Conservation (phyloP, 2,888 invertebrate species). For the Ophraella communa region DNA sequence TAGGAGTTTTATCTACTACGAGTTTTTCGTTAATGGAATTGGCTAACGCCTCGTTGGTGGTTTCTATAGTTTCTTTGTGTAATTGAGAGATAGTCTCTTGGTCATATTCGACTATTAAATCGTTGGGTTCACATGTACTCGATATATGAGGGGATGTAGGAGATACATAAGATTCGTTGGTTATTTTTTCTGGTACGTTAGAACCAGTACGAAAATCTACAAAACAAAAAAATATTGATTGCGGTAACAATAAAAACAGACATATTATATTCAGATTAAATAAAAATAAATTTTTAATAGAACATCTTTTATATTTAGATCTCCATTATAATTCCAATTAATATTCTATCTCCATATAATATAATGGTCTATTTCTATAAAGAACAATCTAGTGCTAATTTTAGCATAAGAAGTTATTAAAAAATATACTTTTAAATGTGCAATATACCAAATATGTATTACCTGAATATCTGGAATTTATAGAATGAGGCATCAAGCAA, state of each 20-base stretch:
- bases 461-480: neutral
- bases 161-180: slow-evolving; percentile 6
- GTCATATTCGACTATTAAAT: neutral
- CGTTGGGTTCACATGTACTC: slow-evolving; percentile 15
- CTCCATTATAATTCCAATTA: too few species aligned
- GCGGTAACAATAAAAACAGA: too few species aligned
- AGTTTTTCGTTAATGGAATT: neutral
- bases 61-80: neutral
- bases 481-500: neutral
- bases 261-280: too few species aligned
- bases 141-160: slow-evolving; percentile 26
- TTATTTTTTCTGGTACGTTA: neutral
- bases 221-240: neutral
- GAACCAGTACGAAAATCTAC: neutral
- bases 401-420: too few species aligned
- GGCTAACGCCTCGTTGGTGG: neutral
- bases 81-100: neutral
- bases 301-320: too few species aligned
- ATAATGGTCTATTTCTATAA: too few species aligned
- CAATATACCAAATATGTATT: too few species aligned
- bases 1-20: too few species aligned
- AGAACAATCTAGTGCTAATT: too few species aligned
- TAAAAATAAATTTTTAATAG: too few species aligned
- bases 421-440: too few species aligned
- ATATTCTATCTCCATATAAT: too few species aligned